Evolutionary conservation across 1,140 invertebrate genomes (phyloP).

Genomic region (Drosophila pectinifera): DNA sequence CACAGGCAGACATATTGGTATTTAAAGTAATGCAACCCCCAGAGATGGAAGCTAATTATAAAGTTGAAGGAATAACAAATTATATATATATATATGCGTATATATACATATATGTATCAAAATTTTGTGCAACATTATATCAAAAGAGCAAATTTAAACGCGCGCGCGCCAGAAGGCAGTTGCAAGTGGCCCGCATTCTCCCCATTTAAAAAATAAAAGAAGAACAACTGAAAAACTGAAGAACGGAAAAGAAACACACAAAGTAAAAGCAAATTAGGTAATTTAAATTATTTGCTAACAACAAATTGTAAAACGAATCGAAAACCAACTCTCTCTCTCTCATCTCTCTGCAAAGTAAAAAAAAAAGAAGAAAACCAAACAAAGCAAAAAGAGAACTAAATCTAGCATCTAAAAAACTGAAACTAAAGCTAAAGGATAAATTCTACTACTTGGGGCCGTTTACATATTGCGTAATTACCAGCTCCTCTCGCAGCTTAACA

Average conservation of each 20-base stretch:
- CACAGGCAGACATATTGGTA: slow-evolving; percentile 53
- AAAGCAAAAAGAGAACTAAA: slow-evolving; percentile 32
- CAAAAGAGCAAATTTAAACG: slow-evolving; percentile 61
- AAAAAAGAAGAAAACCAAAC: slow-evolving; percentile 9
- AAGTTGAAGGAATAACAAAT: slow-evolving; percentile 57
- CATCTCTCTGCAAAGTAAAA: slow-evolving; percentile 4
- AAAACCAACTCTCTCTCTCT: slow-evolving; percentile 20
- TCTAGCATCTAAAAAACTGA: slow-evolving; percentile 43
- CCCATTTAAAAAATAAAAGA: slow-evolving; percentile 12
- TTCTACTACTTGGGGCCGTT: slow-evolving; percentile 51
- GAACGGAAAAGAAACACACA: slow-evolving; percentile 5
- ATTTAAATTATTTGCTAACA: slow-evolving; percentile 56
- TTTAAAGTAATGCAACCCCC: slow-evolving; percentile 24
- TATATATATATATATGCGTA: slow-evolving; percentile 45
- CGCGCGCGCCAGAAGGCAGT: slow-evolving; percentile 22
- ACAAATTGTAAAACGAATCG: slow-evolving; percentile 43
- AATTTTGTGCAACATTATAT: slow-evolving; percentile 82
- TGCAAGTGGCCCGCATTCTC: slow-evolving; percentile 35
- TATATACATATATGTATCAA: slow-evolving; percentile 59
- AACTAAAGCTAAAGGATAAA: slow-evolving; percentile 50
- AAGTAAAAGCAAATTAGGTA: slow-evolving; percentile 47
- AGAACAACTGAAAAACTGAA: neutral
- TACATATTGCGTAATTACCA: neutral
- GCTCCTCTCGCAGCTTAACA: neutral
- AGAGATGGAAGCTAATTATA: slow-evolving; percentile 59